Base-by-base conservation (phyloP, 1,140 invertebrate species). In the Lordiphosa mommai region DNA sequence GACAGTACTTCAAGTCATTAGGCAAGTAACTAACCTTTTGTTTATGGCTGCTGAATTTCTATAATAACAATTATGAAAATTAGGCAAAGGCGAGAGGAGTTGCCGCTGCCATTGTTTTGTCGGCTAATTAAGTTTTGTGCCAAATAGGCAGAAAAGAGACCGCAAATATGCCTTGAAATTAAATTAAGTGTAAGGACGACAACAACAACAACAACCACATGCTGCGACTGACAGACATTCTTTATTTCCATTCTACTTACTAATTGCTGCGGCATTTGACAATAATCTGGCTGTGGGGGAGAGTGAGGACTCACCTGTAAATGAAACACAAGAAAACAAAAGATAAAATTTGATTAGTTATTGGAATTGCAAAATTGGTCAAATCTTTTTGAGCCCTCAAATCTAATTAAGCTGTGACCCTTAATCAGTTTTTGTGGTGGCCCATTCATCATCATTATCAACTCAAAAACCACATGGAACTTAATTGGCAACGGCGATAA, bases 1-100 rank as follows among this genome's bases (percentile, higher is more conserved):
- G 41, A 29, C 36, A 50, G 72, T 66, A 84, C 76, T 82, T 76
- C 77, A 76, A 82, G 77, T 82, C 76, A 82, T 82, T 82, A 82
- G 77, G 77, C 77, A 61, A 82, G 77, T 82, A 82, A 84, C 77
- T 80, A 80, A 86, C 80, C 70, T 74, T 82, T 86, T 86, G 71
- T 86, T 86, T 86, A 80, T 86, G 68, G 67, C 61, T 67, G 60
- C 76, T 86, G 58, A 76, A 86, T 82, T 86, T 86, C 77, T 84
- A 82, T 76, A 86, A 86, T 86, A 86, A 86, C 72, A 86, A 86
- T 86, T 86, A 86, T 86, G 71, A 86, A 86, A 86, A 86, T 86
- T 86, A 86, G 82, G 49, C 77, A 14, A 14, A 41, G 37, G 46
- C 65, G 38, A 38, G 13, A 4, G 0, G 27, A 17, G 36, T 10